Conservation (phyloP, 2,797 vertebrate species). For the Sebastes itinus region DNA sequence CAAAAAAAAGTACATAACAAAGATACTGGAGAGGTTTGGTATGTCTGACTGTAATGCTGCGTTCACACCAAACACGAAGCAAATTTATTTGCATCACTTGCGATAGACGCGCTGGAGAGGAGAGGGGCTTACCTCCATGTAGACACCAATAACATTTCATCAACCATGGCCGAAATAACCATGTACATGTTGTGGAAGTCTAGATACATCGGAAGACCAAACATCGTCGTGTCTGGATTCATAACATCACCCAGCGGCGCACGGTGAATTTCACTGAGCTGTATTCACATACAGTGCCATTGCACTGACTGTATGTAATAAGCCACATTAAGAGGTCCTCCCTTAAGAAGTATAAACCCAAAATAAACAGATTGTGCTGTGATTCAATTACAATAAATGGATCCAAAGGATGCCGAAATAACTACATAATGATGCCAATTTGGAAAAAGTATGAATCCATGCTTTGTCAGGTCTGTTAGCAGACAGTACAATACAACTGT, state of each 20-base stretch:
- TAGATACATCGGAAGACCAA: background rate
- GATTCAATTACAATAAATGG: too few relatives aligned
- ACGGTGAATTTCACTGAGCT: background rate
- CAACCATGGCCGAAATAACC: background rate
- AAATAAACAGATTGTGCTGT: too few relatives aligned
- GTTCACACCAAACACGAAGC: rapidly evolving
- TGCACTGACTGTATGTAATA: background rate
- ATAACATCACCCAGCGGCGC: background rate
- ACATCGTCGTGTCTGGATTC: background rate
- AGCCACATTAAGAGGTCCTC: background rate
- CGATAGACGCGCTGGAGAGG: background rate
- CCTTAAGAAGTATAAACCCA: too few relatives aligned
- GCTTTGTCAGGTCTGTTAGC: too few relatives aligned
- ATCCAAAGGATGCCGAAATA: too few relatives aligned
- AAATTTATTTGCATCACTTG: background rate
- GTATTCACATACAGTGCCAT: background rate
- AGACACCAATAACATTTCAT: background rate
- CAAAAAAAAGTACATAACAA: background rate
- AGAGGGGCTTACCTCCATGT: background rate
- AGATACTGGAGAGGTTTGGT: background rate
- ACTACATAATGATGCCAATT: too few relatives aligned
- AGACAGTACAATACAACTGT: background rate
- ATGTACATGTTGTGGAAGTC: background rate
- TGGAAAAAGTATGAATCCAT: too few relatives aligned
- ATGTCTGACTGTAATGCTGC: background rate